Evolutionary conservation across 2,113 vertebrate species (phyloP), one percentile per base, ranked within the genome.

Genomic region (Grammomys dolichurus): DNA sequence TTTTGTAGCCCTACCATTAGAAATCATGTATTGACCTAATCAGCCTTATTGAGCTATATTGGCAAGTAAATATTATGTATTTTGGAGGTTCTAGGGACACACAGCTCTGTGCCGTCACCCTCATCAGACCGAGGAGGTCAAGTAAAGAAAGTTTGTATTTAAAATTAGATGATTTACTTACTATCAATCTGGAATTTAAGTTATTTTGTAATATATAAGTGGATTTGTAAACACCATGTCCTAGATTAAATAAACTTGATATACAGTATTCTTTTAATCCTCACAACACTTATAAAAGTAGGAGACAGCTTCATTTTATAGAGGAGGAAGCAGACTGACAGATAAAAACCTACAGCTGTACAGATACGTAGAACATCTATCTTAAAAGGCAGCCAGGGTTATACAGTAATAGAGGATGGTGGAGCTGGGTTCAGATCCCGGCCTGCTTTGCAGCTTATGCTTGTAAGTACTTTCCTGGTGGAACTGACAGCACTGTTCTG

Each of bases 201-300:
- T 95, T 87, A 92, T 63, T 87, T 95, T 85, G 54, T 90, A 51
- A 84, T 70, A 70, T 78, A 51, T 78, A 76, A 94, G 75, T 69
- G 58, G 77, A 87, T 80, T 90, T 95, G 9, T 96, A 93, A 89
- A 14, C 94, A 72, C 17, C 51, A 58, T 84, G 22, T 36, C 48
- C 7, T 58, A 87, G 56, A 6, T 40, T 81, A 67, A 91, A 11
- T 94, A 67, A 33, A 70, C 24, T 93, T 89, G 73, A 73, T 43
- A 73, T 84, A 75, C 7, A 90, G 33, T 85, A 40, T 91, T 97
- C 43, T 90, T 90, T 95, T 90, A 92, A 95, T 85, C 51, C 16
- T 89, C 7, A 78, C 4, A 91, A 69, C 2, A 76, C 13, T 81
- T 93, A 70, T 72, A 43, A 84, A 90, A 86, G 85, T 70, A 90